phyloP scores from a whole-genome alignment of 2,888 invertebrate genomes.

The Argynnis bischoffii region DNA sequence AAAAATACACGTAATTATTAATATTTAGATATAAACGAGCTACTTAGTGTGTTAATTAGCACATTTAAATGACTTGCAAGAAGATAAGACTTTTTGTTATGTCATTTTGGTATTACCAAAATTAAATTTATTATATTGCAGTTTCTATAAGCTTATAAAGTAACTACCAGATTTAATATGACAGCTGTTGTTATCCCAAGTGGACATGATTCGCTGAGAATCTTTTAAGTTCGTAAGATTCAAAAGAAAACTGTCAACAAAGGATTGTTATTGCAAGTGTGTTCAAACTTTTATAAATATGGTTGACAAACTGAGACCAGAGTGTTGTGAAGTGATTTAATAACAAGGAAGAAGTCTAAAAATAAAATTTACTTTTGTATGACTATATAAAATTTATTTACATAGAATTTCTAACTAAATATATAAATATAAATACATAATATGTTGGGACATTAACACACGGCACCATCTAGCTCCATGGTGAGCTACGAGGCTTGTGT shows the following conservation, averaged over 20 bases:
- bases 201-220: constrained; percentile 63
- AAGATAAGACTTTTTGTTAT: no score
- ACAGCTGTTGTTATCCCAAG: constrained; percentile 68
- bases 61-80: no score
- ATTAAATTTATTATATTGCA: not conserved
- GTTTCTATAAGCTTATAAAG: constrained; percentile 14
- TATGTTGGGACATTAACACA: not conserved
- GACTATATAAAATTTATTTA: not conserved
- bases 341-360: not conserved
- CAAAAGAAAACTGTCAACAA: constrained; percentile 71
- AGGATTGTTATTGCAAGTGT: constrained; percentile 75
- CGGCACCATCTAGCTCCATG: no score
- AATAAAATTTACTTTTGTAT: not conserved
- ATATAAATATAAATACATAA: not conserved
- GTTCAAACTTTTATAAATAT: constrained; percentile 68
- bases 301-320: constrained; percentile 62
- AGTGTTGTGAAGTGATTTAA: constrained; percentile 32
- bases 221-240: constrained; percentile 73
- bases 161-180: constrained; percentile 31
- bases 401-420: not conserved
- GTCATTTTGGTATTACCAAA: no score
- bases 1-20: no score
- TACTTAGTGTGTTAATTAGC: no score
- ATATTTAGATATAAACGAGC: no score
- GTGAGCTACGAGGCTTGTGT: no score